These are phyloP conservation scores for Oscheius myriophilus DNA, from an alignment of 2,888 invertebrate genomes.

Conservation along the genomic window DNA sequence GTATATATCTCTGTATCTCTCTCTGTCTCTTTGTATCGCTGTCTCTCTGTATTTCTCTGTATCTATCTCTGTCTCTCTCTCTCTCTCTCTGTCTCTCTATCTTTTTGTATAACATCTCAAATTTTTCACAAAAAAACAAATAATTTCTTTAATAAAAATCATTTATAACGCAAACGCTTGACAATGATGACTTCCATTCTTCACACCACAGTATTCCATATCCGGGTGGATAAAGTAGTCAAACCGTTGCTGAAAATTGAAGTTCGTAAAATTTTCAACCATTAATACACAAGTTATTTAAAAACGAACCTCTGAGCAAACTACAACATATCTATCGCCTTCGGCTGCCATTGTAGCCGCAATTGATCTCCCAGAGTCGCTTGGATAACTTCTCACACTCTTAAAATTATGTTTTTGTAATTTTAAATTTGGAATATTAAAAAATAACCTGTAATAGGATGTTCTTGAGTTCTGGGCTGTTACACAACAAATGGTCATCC, in stretches of 20 bases:
- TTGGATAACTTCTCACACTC: conserved; percentile 13
- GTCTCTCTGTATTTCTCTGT: too few relatives aligned
- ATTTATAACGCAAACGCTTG: conserved; percentile 24
- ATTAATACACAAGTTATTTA: too few relatives aligned
- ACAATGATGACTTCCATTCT: conserved; percentile 22
- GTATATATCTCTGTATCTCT: too few relatives aligned
- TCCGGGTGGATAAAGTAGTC: conserved; percentile 25
- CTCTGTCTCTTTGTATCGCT: too few relatives aligned
- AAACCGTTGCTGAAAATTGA: conserved; percentile 12
- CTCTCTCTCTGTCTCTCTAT: too few relatives aligned
- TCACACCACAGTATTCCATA: conserved; percentile 25
- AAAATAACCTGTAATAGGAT: conserved; percentile 7
- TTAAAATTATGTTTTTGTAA: not conserved
- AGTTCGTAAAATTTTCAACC: too few relatives aligned
- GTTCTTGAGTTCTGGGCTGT: conserved; percentile 26
- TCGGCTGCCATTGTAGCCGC: conserved; percentile 16
- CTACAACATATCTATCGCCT: conserved; percentile 25
- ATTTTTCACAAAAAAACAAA: too few relatives aligned
- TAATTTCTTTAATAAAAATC: too few relatives aligned
- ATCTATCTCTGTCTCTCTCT: too few relatives aligned
- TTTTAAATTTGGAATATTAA: not conserved
- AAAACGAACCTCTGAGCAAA: conserved; percentile 17
- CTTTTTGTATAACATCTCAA: too few relatives aligned
- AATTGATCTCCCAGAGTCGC: conserved; percentile 18
- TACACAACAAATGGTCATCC: conserved; percentile 19